A percentile compares a stretch with the other conserved stretches of the same genome.
Evolutionary conservation across 2,888 invertebrate species (phyloP).

Genomic region (Mesochorus sp.): DNA sequence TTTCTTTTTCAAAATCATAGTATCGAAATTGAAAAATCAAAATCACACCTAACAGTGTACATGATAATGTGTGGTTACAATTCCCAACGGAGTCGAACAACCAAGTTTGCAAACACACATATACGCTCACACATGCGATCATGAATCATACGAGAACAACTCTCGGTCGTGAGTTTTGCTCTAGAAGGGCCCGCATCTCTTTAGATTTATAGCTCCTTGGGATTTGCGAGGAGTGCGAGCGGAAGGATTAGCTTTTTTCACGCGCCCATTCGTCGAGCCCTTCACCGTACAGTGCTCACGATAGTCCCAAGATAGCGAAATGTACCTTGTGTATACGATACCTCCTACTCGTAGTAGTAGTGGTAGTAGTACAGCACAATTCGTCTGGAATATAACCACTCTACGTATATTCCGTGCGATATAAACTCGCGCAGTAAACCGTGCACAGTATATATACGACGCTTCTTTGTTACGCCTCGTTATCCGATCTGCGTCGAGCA

Average conservation of each 20-base stretch:
- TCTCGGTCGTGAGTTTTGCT: constrained; percentile 68
- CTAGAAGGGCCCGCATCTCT: constrained; percentile 65
- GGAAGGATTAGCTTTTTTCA: constrained; percentile 74
- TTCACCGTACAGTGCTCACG: constrained; percentile 54
- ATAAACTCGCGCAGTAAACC: constrained; percentile 47
- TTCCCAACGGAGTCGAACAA: constrained; percentile 41
- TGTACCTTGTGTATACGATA: constrained; percentile 39
- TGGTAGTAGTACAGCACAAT: constrained; percentile 48
- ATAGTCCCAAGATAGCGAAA: constrained; percentile 57
- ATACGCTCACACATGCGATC: constrained; percentile 71
- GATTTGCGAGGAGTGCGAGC: constrained; percentile 65
- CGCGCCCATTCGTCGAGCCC: constrained; percentile 58
- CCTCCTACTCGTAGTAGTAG: constrained; percentile 57
- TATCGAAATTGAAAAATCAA: constrained; percentile 34
- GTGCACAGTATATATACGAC: constrained; percentile 66
- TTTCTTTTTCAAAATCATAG: too few relatives aligned
- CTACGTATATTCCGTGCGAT: constrained; percentile 26
- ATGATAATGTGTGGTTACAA: constrained; percentile 28
- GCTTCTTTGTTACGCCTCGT: constrained; percentile 78
- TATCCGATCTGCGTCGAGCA: constrained; percentile 72
- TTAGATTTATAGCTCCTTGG: constrained; percentile 76
- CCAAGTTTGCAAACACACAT: constrained; percentile 51
- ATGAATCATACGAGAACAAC: constrained; percentile 74
- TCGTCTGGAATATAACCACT: constrained; percentile 46
- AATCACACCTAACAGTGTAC: constrained; percentile 36